Evolutionary conservation across 2,888 invertebrate species (phyloP), one percentile per base, ranked within the genome.

Genomic region (Priocnemis perturbator): DNA sequence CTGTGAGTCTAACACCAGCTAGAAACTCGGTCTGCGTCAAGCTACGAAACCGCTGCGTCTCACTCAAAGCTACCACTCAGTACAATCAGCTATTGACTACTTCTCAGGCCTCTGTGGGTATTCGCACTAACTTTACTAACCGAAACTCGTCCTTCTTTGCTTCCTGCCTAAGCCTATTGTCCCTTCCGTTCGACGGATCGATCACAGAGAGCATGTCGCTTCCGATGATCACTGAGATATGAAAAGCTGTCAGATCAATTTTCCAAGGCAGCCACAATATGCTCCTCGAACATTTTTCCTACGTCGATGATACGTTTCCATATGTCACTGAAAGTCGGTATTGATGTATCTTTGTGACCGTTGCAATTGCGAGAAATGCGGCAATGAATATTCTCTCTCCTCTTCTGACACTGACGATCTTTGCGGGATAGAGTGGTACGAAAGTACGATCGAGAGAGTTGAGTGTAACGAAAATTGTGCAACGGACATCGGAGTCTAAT

Each of bases 1-100:
- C 98, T 91, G 98, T 98, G 92, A 94, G 96, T 94, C 88, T 83
- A 83, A 85, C 85, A 81, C 83, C 86, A 87, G 87, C 87, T 88
- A 87, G 86, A 88, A 88, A 88, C 82, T 83, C 87, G 81, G 81
- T 85, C 85, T 86, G 86, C 87, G 85, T 86, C 83, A 87, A 87
- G 85, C 87, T 86, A 83, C 86, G 86, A 87, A 88, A 88, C 82
- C 87, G 88, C 88, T 85, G 85, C 86, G 86, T 87, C 88, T 87
- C 88, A 86, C 87, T 87, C 87, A 88, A 87, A 87, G 83, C 86
- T 85, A 87, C 88, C 86, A 86, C 82, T 86, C 87, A 85, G 82
- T 87, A 87, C 86, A 87, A 87, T 85, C 88, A 86, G 83, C 87
- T 88, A 84, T 86, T 88, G 87, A 85, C 88, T 86, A 86, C 87